These are phyloP conservation scores for Panagrolaimus sp. DNA, from an alignment of 1,140 invertebrate genomes.

Conservation along the genomic window DNA sequence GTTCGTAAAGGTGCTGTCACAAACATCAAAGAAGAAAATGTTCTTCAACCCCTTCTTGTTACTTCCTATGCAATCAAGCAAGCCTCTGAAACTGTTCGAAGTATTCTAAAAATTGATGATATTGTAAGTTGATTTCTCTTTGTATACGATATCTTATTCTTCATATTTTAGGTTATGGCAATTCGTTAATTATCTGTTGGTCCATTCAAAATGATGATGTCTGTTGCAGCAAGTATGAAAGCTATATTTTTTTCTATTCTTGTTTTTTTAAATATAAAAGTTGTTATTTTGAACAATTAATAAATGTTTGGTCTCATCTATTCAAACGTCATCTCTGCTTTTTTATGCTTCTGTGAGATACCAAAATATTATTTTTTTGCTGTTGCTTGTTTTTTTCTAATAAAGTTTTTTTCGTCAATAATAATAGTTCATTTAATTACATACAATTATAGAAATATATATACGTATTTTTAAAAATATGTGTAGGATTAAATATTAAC, in stretches of 20 bases:
- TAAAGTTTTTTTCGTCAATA: conserved; percentile 1
- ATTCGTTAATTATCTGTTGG: conserved; percentile 25
- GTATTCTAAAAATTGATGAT: conserved; percentile 98
- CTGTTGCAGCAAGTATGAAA: conserved; percentile 11
- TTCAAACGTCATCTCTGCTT: too few relatives aligned
- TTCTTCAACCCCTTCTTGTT: conserved; percentile 91
- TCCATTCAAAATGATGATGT: not conserved
- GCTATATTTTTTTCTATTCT: conserved; percentile 15
- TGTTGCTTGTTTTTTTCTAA: conserved; percentile 8
- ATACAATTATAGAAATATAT: too few relatives aligned
- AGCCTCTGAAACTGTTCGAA: conserved; percentile 90
- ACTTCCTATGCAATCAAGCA: conserved; percentile 85
- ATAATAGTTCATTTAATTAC: too few relatives aligned
- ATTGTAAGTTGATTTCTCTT: conserved; percentile 66
- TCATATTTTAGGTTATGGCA: conserved; percentile 31
- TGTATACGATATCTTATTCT: conserved; percentile 3
- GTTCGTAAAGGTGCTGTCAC: conserved; percentile 89
- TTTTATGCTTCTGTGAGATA: too few relatives aligned
- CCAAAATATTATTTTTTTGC: too few relatives aligned
- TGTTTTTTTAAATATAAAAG: conserved; percentile 9
- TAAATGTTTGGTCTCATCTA: too few relatives aligned
- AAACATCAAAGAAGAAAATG: conserved; percentile 92
- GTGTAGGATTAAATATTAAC: too few relatives aligned
- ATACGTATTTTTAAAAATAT: too few relatives aligned
- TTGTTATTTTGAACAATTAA: not conserved